phyloP scores from a whole-genome alignment of 2,113 vertebrate species.

The Ariopsis seemanni region DNA sequence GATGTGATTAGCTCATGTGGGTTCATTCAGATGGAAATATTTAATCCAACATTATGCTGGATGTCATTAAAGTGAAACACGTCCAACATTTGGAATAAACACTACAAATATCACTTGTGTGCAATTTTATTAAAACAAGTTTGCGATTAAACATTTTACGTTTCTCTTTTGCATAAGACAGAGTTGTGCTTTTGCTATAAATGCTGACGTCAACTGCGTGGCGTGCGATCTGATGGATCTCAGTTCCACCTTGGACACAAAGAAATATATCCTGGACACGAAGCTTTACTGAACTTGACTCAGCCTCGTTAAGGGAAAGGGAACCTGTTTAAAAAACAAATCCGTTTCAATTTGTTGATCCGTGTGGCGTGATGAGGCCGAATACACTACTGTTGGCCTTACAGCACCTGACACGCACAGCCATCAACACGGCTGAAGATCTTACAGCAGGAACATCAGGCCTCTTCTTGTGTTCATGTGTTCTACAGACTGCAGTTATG shows the following conservation, averaged over 20 bases:
- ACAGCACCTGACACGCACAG: too few relatives aligned
- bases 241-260: background rate
- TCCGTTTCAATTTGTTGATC: background rate
- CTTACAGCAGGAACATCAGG: too few relatives aligned
- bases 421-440: too few relatives aligned
- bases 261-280: background rate
- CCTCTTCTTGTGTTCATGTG: background rate
- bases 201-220: background rate
- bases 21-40: constrained; percentile 33
- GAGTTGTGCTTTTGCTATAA: background rate
- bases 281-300: background rate
- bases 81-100: background rate
- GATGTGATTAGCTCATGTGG: constrained; percentile 17
- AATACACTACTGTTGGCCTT: background rate
- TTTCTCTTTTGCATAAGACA: background rate
- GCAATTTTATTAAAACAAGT: background rate
- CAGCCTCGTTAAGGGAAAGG: background rate
- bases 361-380: background rate
- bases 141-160: background rate
- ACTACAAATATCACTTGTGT: background rate
- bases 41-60: background rate
- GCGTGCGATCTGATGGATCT: background rate
- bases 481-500: background rate
- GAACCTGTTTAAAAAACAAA: background rate
- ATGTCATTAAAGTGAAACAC: background rate